A percentile compares a stretch with the other conserved stretches of the same genome.
phyloP scores from a whole-genome alignment of 1,140 invertebrate species.

The Aphaenogaster rudis region DNA sequence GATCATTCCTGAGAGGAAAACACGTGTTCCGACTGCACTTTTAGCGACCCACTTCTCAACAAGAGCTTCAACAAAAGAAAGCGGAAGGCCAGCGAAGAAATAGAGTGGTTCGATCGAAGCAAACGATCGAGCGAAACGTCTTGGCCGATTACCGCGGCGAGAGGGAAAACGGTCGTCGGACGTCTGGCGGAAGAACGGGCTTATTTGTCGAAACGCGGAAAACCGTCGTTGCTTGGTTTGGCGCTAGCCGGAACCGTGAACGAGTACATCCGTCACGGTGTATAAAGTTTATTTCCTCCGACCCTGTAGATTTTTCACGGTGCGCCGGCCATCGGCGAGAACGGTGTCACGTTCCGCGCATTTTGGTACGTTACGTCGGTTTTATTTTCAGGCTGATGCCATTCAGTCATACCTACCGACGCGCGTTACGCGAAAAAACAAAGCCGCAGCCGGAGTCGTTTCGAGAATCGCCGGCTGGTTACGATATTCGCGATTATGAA shows the following conservation, averaged over 20 bases:
- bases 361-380: slow-evolving; percentile 68
- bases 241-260: slow-evolving; percentile 40
- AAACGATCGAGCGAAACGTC: slow-evolving; percentile 43
- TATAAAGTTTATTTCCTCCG: slow-evolving; percentile 79
- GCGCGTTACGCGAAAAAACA: slow-evolving; percentile 17
- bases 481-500: slow-evolving; percentile 13
- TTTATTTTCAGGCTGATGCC: slow-evolving; percentile 66
- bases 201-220: slow-evolving; percentile 69
- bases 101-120: slow-evolving; percentile 44
- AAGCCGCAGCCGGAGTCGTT: not conserved
- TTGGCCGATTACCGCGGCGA: slow-evolving; percentile 48
- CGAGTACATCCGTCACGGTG: slow-evolving; percentile 77
- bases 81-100: slow-evolving; percentile 24
- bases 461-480: not conserved
- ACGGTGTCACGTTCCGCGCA: slow-evolving; percentile 75
- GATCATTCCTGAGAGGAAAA: not conserved
- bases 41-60: slow-evolving; percentile 31
- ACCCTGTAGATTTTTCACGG: slow-evolving; percentile 76
- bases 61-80: slow-evolving; percentile 21
- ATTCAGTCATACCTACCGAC: slow-evolving; percentile 62
- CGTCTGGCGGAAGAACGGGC: slow-evolving; percentile 20
- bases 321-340: slow-evolving; percentile 67
- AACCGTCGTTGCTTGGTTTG: slow-evolving; percentile 22
- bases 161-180: slow-evolving; percentile 20
- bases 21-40: slow-evolving; percentile 19